phyloP scores from a whole-genome alignment of 2,888 invertebrate genomes.

The Ormyrus nitidulus region DNA sequence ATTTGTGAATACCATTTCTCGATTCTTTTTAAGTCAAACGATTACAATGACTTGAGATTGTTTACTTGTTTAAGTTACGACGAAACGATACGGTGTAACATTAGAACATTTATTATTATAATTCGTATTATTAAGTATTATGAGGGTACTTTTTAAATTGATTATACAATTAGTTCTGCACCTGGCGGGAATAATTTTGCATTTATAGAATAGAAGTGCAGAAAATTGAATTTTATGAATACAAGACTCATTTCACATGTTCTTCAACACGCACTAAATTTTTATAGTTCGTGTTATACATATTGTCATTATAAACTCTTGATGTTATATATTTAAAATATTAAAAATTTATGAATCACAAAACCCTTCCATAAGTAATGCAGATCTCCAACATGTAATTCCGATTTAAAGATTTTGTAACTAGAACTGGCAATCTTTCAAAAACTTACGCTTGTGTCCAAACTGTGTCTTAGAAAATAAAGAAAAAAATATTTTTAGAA shows the following conservation, averaged over 20 bases:
- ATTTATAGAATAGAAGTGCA: constrained; percentile 33
- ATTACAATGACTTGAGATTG: constrained; percentile 33
- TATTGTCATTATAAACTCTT: constrained; percentile 15
- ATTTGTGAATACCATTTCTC: constrained; percentile 48
- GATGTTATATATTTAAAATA: constrained; percentile 18
- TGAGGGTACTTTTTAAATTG: constrained; percentile 13
- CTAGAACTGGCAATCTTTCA: constrained; percentile 21
- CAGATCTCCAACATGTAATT: constrained; percentile 35
- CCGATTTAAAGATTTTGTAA: constrained; percentile 16
- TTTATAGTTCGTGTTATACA: constrained; percentile 39
- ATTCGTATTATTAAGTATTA: constrained; percentile 28
- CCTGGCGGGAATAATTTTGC: constrained; percentile 32
- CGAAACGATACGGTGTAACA: constrained; percentile 15
- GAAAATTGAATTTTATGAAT: constrained; percentile 8
- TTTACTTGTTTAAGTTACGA: constrained; percentile 36
- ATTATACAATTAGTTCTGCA: constrained; percentile 25
- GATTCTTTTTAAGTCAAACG: constrained; percentile 45
- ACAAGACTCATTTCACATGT: constrained; percentile 18
- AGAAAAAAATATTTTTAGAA: constrained; percentile 41
- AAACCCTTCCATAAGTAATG: constrained; percentile 37
- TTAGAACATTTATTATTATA: constrained; percentile 32
- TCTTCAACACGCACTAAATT: constrained; percentile 41
- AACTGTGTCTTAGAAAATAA: constrained; percentile 42
- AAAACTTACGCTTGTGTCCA: constrained; percentile 38
- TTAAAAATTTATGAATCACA: constrained; percentile 28